These are phyloP conservation scores for Vanessa atalanta DNA, from an alignment of 1,140 invertebrate genomes.

Conservation along the genomic window DNA sequence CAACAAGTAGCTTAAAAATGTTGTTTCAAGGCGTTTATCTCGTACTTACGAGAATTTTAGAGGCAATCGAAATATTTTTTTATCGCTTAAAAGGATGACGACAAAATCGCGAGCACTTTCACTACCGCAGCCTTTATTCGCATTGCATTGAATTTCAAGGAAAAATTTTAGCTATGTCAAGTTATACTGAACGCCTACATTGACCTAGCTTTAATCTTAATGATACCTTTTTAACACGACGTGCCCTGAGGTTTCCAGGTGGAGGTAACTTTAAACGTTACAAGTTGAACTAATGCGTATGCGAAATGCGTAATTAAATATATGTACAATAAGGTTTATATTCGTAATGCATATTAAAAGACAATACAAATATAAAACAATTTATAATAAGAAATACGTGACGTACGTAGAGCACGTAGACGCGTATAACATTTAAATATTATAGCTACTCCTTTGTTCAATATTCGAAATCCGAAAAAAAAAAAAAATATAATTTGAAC, in stretches of 20 bases:
- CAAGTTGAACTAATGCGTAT: constrained; percentile 14
- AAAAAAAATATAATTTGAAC: constrained; percentile 21
- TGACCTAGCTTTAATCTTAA: constrained; percentile 47
- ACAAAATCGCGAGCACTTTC: constrained; percentile 28
- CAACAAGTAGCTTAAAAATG: constrained; percentile 26
- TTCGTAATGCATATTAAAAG: not conserved
- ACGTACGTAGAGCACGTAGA: constrained; percentile 58
- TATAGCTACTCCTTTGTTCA: constrained; percentile 57
- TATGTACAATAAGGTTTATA: not conserved
- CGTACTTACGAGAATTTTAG: constrained; percentile 14
- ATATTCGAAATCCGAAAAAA: constrained; percentile 32
- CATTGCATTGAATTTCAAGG: constrained; percentile 22
- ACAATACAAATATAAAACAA: constrained; percentile 4
- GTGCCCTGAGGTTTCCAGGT: constrained; percentile 43
- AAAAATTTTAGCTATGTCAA: constrained; percentile 34
- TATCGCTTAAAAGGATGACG: constrained; percentile 27
- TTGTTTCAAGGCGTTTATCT: constrained; percentile 31
- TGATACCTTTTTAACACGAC: constrained; percentile 51
- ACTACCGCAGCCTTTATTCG: constrained; percentile 23
- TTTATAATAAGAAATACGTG: constrained; percentile 54
- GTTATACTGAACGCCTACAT: constrained; percentile 40
- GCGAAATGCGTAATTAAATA: not conserved
- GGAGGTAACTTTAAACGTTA: constrained; percentile 29
- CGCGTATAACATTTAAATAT: constrained; percentile 54
- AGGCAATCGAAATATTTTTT: constrained; percentile 15